These are phyloP conservation scores for Gastrophysa polygoni DNA, from an alignment of 2,888 invertebrate species.

Conservation along the genomic window DNA sequence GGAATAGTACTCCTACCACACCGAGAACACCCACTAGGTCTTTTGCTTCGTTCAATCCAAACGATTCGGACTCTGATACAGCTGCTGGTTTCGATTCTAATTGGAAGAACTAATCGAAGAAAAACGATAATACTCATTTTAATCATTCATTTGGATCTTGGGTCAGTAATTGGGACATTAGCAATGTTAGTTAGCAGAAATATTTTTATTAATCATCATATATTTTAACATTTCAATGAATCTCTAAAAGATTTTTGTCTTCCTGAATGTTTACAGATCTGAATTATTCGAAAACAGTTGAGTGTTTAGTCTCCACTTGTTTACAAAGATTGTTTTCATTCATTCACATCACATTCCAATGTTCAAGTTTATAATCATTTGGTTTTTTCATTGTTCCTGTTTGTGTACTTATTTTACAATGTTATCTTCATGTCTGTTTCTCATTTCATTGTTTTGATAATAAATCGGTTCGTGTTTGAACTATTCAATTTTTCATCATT, in stretches of 20 bases:
- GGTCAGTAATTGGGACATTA: not conserved
- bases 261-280: too few species aligned
- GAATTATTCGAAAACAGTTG: too few species aligned
- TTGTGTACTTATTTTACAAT: not conserved
- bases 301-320: too few species aligned
- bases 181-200: not conserved
- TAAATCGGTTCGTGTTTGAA: not conserved
- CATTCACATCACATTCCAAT: not conserved
- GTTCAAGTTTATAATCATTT: not conserved
- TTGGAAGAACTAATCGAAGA: slow-evolving; percentile 68
- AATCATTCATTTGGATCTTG: not conserved
- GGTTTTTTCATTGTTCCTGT: not conserved
- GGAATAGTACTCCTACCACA: slow-evolving; percentile 70
- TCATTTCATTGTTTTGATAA: not conserved
- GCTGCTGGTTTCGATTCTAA: slow-evolving; percentile 85
- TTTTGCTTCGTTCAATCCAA: slow-evolving; percentile 34
- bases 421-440: not conserved
- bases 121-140: too few species aligned
- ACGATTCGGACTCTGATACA: slow-evolving; percentile 86
- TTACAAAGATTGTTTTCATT: not conserved
- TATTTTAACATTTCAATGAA: too few species aligned
- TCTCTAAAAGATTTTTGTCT: too few species aligned
- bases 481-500: too few species aligned
- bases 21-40: slow-evolving; percentile 62
- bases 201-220: too few species aligned